Evolutionary conservation across 2,888 invertebrate species (phyloP), one percentile per base, ranked within the genome.

Genomic region (Chrysodeixis includens): DNA sequence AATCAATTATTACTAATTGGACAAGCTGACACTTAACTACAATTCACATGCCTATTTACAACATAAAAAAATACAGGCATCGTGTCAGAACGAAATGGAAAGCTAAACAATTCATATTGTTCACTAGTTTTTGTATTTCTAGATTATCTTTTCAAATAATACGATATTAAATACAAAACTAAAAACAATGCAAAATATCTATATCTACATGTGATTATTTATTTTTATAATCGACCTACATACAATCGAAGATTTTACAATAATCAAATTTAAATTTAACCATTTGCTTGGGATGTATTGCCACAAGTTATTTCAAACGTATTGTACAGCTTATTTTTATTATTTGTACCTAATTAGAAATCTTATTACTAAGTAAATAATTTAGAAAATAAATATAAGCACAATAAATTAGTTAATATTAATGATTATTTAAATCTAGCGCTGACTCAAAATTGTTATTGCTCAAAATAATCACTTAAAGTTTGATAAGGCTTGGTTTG

Each of bases 311-410:
- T 49, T 30, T 12, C 30, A 16, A n/a, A 18, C 55, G n/a, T 58
- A 18, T 30, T 53, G 35, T 18, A 58, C 66, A 71, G 59, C 57
- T 1, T 66, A 52, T 62, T 67, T 56, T 56, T 57, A 61, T 56
- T 64, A 60, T 76, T 81, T 76, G 76, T 81, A 79, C 81, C 69
- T 72, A 76, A 56, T 52, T 46, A 74, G 35, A 70, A 63, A 55
- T 56, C 76, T 76, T 81, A 80, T 10, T 55, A 65, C 62, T 76
- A 76, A 68, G 59, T 69, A 71, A 74, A 74, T 80, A 81, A 81
- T 72, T 81, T 79, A 82, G 71, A 60, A 51, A 82, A 78, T 81
- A 82, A 76, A 74, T 78, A 74, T 63, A 69, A 76, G 56, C 54
- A 58, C 46, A 79, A 79, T 81, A 79, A 81, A 74, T 79, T 71